Evolutionary conservation across 2,113 vertebrate genomes (phyloP).

Genomic region (Spea multiplicata): DNA sequence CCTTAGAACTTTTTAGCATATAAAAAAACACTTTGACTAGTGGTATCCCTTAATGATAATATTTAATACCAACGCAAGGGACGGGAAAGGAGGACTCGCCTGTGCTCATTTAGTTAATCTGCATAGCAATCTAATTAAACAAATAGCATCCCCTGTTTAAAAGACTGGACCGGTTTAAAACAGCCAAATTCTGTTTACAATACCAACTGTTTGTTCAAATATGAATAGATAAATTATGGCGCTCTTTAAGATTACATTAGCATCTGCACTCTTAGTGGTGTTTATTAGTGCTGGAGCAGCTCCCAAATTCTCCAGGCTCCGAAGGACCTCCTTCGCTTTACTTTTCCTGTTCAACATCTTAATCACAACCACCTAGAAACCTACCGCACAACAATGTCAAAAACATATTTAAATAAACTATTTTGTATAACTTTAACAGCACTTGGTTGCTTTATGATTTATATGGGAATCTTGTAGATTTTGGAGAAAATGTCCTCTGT

Average conservation of each 20-base stretch:
- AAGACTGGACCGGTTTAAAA: slow-evolving; percentile 8
- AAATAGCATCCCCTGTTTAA: slow-evolving; percentile 16
- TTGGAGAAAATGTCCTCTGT: too few relatives aligned
- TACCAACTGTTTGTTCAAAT: slow-evolving; percentile 22
- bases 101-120: background rate
- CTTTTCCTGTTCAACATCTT: background rate
- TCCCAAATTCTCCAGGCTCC: slow-evolving; percentile 32
- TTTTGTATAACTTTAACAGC: too few relatives aligned
- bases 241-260: slow-evolving; percentile 44
- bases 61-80: slow-evolving; percentile 8
- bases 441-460: too few relatives aligned
- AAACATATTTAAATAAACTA: too few relatives aligned
- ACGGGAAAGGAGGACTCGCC: background rate
- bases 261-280: slow-evolving; percentile 39
- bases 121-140: background rate
- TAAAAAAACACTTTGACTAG: slow-evolving; percentile 55
- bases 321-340: slow-evolving; percentile 15
- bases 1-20: slow-evolving; percentile 77
- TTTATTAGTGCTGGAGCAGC: slow-evolving; percentile 33
- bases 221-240: slow-evolving; percentile 35
- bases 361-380: too few relatives aligned
- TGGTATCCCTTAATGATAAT: slow-evolving; percentile 31
- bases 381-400: too few relatives aligned
- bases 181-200: slow-evolving; percentile 21
- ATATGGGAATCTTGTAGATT: too few relatives aligned